Evolutionary conservation across 2,113 vertebrate species (phyloP), one percentile per base, ranked within the genome.

Genomic region (Gopherus evgoodei): DNA sequence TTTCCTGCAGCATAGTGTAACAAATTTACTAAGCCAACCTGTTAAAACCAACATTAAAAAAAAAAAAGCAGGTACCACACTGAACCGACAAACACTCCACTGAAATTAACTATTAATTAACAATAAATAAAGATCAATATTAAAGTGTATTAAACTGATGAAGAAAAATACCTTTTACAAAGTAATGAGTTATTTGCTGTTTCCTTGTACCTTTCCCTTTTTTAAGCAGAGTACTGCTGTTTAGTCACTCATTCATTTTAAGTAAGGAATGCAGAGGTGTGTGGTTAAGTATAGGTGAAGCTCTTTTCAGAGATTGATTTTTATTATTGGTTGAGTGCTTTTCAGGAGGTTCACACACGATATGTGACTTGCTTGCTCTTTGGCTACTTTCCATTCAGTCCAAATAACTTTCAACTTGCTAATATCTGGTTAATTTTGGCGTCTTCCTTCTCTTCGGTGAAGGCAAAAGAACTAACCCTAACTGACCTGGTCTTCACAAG

Each of bases 91-190:
- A 7, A 57, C 24, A 59, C 57, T 49, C 35, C 44, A 0, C 0
- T 31, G 81, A 17, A 47, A 59, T 59, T 5, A 54, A 6, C 54
- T 22, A 5, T 8, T 27, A 8, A 29, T 86, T 53, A 76, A 42
- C 0, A 2, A 35, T 31, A 84, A 0, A 29, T 3, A 57, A 79
- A 52, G n/a, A n/a, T 47, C 86, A 14, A 29, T 1, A 19, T 24
- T 72, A 69, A 87, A 96, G 80, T 96, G 95, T 59, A n/a, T 16
- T 38, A 57, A 93, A 96, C 88, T 14, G 89, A 24, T 83, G 49
- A 76, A 50, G 44, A 59, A 49, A 65, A 42, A 56, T 19, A 12
- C 69, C 50, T 87, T 59, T 16, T 4, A 5, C 75, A 81, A 90
- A 49, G 4, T 62, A 5, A 21, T 5, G 4, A 1, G 16, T n/a